These are phyloP conservation scores for Marmota monax DNA, from an alignment of 2,113 vertebrate species.

Conservation along the genomic window DNA sequence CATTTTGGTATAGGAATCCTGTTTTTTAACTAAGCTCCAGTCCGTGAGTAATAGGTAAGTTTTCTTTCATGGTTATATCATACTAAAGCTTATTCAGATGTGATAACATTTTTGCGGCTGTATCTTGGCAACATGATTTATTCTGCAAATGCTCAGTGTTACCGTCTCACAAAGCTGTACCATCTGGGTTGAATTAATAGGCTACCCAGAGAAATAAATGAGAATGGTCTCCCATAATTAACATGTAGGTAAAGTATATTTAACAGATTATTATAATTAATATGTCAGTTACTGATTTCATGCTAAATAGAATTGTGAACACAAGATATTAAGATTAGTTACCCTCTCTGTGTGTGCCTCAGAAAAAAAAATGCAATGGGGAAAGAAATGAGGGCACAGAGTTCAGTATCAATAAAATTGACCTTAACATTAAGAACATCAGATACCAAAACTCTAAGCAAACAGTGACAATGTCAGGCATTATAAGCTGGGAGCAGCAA, in stretches of 20 bases:
- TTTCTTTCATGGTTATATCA: conserved; percentile 85
- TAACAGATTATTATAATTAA: conserved; percentile 93
- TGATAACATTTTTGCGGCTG: conserved; percentile 89
- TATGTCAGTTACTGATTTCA: conserved; percentile 90
- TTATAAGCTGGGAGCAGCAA: conserved; percentile 75
- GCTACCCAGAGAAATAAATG: conserved; percentile 90
- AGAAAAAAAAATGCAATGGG: conserved; percentile 75
- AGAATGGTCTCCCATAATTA: conserved; percentile 91
- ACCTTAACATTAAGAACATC: conserved; percentile 86
- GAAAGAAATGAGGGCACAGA: conserved; percentile 81
- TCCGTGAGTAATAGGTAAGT: conserved; percentile 84
- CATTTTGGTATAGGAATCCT: conserved; percentile 71
- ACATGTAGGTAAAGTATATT: conserved; percentile 92
- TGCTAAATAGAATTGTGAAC: conserved; percentile 89
- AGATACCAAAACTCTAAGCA: conserved; percentile 83
- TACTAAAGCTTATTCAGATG: conserved; percentile 89
- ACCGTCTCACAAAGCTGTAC: conserved; percentile 89
- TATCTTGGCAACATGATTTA: conserved; percentile 92
- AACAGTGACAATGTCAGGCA: conserved; percentile 69
- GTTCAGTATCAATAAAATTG: conserved; percentile 88
- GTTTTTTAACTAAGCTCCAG: conserved; percentile 78
- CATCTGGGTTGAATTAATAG: conserved; percentile 92
- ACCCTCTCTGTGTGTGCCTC: conserved; percentile 74
- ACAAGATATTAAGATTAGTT: conserved; percentile 88
- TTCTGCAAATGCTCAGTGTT: conserved; percentile 89